These are phyloP conservation scores for Corydoras sp. DNA, from an alignment of 2,113 vertebrate species.

Conservation along the genomic window DNA sequence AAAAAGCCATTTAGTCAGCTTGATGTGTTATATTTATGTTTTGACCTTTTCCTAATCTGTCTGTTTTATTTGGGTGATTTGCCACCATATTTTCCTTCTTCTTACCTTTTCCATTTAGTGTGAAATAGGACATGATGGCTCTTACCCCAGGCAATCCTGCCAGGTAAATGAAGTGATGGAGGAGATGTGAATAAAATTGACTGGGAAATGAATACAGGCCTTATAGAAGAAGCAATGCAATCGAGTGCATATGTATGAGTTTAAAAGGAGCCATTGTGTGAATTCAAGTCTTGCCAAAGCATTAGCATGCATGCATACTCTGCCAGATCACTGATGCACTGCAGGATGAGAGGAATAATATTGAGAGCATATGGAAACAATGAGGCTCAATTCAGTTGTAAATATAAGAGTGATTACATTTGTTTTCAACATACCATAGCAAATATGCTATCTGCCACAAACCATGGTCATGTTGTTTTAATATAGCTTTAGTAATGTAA, in stretches of 20 bases:
- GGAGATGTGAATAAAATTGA: slow-evolving; percentile 7
- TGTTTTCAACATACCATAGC: not conserved
- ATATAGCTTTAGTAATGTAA: too few species aligned
- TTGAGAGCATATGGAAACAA: not conserved
- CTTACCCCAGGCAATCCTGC: slow-evolving; percentile 17
- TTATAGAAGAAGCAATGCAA: not conserved
- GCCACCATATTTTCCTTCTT: not conserved
- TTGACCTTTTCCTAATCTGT: slow-evolving; percentile 4
- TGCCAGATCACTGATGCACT: not conserved
- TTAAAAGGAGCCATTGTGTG: not conserved
- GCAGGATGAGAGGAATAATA: not conserved
- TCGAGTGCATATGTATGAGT: not conserved
- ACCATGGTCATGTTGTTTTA: too few species aligned
- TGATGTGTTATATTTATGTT: not conserved
- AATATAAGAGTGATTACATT: not conserved
- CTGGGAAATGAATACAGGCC: not conserved
- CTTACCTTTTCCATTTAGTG: slow-evolving; percentile 4
- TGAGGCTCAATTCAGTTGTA: not conserved
- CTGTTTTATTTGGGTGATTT: not conserved
- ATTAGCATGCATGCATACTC: not conserved
- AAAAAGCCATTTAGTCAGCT: not conserved
- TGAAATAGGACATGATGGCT: slow-evolving; percentile 31
- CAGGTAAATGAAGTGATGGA: slow-evolving; percentile 30
- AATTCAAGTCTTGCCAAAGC: not conserved
- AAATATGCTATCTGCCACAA: too few species aligned